Conservation (phyloP, 2,888 invertebrate species). For the Sycophila texana region DNA sequence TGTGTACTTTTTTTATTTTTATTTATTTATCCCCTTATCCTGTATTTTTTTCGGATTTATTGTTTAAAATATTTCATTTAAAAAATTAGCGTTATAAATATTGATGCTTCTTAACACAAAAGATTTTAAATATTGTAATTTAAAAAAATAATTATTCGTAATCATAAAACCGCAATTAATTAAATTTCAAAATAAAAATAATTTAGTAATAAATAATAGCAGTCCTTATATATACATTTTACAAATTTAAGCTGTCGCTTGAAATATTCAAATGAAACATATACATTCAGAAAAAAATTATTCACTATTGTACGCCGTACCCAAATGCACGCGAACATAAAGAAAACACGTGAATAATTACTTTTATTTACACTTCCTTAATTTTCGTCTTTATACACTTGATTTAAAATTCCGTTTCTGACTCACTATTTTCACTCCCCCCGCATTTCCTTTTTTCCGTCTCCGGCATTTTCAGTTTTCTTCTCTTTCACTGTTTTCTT, state of each 20-base stretch:
- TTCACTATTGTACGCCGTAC: background rate
- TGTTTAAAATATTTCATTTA: too few species aligned
- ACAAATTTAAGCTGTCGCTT: background rate
- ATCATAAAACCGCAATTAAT: too few species aligned
- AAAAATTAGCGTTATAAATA: too few species aligned
- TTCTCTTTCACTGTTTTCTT: conserved; percentile 37
- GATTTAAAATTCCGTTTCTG: conserved; percentile 47
- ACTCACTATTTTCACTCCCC: conserved; percentile 34
- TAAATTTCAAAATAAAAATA: too few species aligned
- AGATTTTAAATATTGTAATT: background rate
- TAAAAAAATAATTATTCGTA: background rate
- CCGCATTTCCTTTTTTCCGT: conserved; percentile 15
- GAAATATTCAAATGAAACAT: background rate
- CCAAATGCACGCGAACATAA: too few species aligned
- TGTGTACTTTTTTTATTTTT: conserved; percentile 55
- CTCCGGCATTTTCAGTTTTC: conserved; percentile 29
- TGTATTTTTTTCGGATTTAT: background rate
- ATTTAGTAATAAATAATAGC: too few species aligned
- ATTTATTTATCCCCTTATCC: background rate
- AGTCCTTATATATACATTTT: too few species aligned
- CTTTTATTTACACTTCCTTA: conserved; percentile 27
- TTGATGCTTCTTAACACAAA: background rate
- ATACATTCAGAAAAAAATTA: background rate
- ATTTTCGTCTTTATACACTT: conserved; percentile 18
- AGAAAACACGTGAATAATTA: too few species aligned